These are phyloP conservation scores for Prosapia bicincta DNA, from an alignment of 2,888 invertebrate species.

Conservation along the genomic window DNA sequence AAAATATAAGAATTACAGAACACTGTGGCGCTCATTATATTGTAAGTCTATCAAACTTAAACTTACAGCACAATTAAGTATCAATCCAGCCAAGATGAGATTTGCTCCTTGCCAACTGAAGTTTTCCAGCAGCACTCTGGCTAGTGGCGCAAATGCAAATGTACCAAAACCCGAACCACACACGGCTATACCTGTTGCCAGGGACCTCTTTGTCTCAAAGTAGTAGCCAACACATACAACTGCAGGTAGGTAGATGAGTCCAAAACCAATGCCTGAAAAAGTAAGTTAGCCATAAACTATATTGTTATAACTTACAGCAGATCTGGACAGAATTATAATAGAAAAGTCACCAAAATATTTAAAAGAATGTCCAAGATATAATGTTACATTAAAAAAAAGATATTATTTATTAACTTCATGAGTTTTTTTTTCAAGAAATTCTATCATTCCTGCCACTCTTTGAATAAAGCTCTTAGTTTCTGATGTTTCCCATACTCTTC, in stretches of 20 bases:
- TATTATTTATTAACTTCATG: too few relatives aligned
- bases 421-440: too few relatives aligned
- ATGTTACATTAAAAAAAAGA: not conserved
- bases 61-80: slow-evolving; percentile 82
- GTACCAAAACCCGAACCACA: slow-evolving; percentile 96
- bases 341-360: too few relatives aligned
- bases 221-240: slow-evolving; percentile 97
- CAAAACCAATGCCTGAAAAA: slow-evolving; percentile 79
- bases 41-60: not conserved
- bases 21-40: too few relatives aligned
- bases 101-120: slow-evolving; percentile 90
- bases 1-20: too few relatives aligned
- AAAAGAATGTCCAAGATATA: not conserved
- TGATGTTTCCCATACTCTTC: too few relatives aligned
- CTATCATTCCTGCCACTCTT: too few relatives aligned
- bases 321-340: too few relatives aligned
- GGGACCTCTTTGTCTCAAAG: slow-evolving; percentile 91
- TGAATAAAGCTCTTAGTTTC: too few relatives aligned
- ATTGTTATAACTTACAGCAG: too few relatives aligned
- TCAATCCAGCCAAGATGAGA: slow-evolving; percentile 86
- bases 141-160: slow-evolving; percentile 91
- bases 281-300: too few relatives aligned
- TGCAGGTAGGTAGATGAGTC: slow-evolving; percentile 92
- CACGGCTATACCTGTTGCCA: slow-evolving; percentile 93
- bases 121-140: slow-evolving; percentile 69